These are phyloP conservation scores for Troides oblongomaculatus DNA, from an alignment of 2,888 invertebrate species.

Conservation along the genomic window DNA sequence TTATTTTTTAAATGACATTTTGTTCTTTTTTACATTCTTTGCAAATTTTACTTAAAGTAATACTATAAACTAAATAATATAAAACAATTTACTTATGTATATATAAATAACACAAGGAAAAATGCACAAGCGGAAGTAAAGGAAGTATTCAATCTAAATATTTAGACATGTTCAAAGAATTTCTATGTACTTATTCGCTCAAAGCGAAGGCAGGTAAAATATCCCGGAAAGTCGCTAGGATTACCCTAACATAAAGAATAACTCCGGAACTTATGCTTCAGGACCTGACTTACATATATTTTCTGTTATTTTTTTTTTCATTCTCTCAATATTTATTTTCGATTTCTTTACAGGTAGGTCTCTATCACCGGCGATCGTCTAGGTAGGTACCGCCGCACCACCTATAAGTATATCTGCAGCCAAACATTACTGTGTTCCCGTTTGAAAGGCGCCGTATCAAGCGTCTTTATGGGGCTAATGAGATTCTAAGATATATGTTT, in stretches of 20 bases:
- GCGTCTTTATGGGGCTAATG: too few relatives aligned
- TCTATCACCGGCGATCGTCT: too few relatives aligned
- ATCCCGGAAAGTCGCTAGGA: slow-evolving; percentile 16
- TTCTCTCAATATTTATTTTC: slow-evolving; percentile 1
- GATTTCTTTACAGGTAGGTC: neutral
- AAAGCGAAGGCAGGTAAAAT: slow-evolving; percentile 18
- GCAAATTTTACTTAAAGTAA: neutral
- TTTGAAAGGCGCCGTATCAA: too few relatives aligned
- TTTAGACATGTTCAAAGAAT: slow-evolving; percentile 12
- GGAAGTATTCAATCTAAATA: slow-evolving; percentile 9
- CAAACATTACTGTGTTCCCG: too few relatives aligned
- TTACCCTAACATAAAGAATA: slow-evolving; percentile 27
- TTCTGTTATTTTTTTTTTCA: neutral
- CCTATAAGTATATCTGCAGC: too few relatives aligned
- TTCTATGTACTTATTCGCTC: slow-evolving; percentile 17
- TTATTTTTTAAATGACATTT: too few relatives aligned
- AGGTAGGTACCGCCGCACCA: too few relatives aligned
- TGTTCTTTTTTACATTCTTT: neutral
- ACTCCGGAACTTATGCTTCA: slow-evolving; percentile 18
- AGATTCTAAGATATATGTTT: too few relatives aligned
- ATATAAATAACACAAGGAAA: neutral
- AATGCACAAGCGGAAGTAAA: neutral
- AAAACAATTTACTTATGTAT: neutral
- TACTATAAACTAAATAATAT: neutral
- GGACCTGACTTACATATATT: slow-evolving; percentile 21